These are phyloP conservation scores for Lutraria lutraria DNA, from an alignment of 2,888 invertebrate species.

Conservation along the genomic window DNA sequence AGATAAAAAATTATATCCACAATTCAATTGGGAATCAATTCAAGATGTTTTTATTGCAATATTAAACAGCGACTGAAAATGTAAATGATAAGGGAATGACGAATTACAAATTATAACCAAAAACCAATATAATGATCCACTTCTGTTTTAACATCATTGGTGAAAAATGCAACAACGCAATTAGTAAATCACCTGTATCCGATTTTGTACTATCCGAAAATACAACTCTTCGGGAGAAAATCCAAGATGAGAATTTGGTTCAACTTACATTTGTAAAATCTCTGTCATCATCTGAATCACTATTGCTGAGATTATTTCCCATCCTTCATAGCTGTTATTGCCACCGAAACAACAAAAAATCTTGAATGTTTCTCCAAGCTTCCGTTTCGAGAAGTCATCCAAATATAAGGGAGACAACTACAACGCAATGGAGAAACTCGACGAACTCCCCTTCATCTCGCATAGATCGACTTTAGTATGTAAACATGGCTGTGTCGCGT, in stretches of 20 bases:
- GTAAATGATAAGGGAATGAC: too few relatives aligned
- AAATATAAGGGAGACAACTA: conserved; percentile 20
- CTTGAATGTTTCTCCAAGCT: not conserved
- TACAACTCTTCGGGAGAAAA: not conserved
- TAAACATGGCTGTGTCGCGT: conserved; percentile 78
- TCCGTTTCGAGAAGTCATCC: conserved; percentile 12
- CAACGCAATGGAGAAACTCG: not conserved
- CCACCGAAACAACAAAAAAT: not conserved
- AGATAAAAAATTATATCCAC: too few relatives aligned
- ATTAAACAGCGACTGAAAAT: too few relatives aligned
- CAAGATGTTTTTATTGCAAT: too few relatives aligned
- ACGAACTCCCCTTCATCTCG: conserved; percentile 67
- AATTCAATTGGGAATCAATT: too few relatives aligned
- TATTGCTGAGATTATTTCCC: conserved; percentile 79
- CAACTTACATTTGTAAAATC: conserved; percentile 74
- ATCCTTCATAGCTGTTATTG: conserved; percentile 52
- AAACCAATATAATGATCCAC: too few relatives aligned
- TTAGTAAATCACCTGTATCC: not conserved
- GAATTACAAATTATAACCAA: too few relatives aligned
- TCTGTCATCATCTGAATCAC: conserved; percentile 82
- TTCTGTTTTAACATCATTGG: too few relatives aligned
- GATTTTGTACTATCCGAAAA: not conserved
- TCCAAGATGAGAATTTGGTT: not conserved
- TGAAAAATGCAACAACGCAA: not conserved
- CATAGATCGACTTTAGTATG: conserved; percentile 79